Base-by-base conservation (phyloP, 2,113 vertebrate species). In the Physeter macrocephalus region DNA sequence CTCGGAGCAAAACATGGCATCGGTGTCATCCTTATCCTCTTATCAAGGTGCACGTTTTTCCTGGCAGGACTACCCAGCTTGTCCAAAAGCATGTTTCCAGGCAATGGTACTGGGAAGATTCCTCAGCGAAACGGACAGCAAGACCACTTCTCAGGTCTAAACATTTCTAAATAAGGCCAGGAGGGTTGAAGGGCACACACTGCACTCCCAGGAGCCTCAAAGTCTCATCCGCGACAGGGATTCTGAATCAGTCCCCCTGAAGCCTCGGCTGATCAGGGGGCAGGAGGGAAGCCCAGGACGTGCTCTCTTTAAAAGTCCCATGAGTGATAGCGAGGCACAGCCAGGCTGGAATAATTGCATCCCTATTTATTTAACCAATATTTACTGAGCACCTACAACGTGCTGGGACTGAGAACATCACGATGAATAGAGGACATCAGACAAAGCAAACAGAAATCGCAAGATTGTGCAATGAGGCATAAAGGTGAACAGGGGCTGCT, bases 381-480 rank as follows among this genome's bases (percentile, higher is more conserved):
- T 61, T 85, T 75, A 69, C 69, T 92, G 36, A 90, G 69, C 18
- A 92, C 23, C 52, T 72, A 86, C 57, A 84, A 57, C 15, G 61
- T 54, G 41, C 57, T 59, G 25, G 59, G 57, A 15, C 61, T 43
- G 21, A 15, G 77, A 86, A 81, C 34, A 66, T 23, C 41, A 72
- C n/a, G 18, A 80, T 23, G 23, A 64, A 93, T 54, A 57, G 39
- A 83, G 23, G 10, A 82, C 78, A 78, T 83, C 18, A 92, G 87
- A 80, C 21, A 62, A 20, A 46, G 81, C 25, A 31, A 80, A 89
- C 59, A 36, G 13, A 95, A 96, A 87, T 46, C 39, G 8, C 41
- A 13, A 23, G 71, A 29, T 10, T 86, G 29, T 61, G 31, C 54
- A 31, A 59, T 36, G 64, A 94, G 23, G 39, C 13, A 39, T 83